Percentiles rank a stretch among this genome's conserved stretches.
Evolutionary conservation across 2,797 vertebrate species (phyloP).

Genomic region (Gouania willdenowi): DNA sequence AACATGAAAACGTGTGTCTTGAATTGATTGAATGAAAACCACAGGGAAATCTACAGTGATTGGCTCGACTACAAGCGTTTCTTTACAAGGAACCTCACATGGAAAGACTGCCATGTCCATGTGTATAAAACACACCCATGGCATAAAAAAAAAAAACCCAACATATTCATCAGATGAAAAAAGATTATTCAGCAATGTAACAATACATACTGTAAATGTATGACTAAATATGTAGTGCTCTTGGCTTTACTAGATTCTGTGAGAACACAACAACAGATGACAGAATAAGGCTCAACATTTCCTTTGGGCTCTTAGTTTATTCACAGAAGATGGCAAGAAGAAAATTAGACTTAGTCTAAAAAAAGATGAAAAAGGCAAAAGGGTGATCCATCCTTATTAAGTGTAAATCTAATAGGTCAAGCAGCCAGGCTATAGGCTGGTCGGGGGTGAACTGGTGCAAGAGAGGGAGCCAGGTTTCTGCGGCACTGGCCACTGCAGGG

Average conservation of each 20-base stretch:
- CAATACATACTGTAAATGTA: too few species aligned
- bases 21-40: too few species aligned
- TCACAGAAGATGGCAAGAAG: slow-evolving; percentile 20
- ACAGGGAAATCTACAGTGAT: too few species aligned
- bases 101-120: too few species aligned
- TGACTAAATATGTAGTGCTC: too few species aligned
- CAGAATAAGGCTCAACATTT: slow-evolving; percentile 19
- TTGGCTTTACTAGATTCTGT: slow-evolving; percentile 4
- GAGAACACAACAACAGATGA: slow-evolving; percentile 14
- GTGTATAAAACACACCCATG: too few species aligned
- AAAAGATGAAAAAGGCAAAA: slow-evolving; percentile 22
- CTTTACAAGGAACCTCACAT: too few species aligned
- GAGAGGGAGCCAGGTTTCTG: slow-evolving; percentile 11
- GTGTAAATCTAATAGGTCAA: slow-evolving; percentile 45
- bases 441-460: slow-evolving; percentile 15
- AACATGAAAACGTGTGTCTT: too few species aligned
- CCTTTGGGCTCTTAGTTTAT: slow-evolving; percentile 31
- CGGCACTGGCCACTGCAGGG: background rate
- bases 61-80: too few species aligned
- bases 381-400: slow-evolving; percentile 59
- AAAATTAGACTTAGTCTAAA: slow-evolving; percentile 29
- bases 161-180: too few species aligned
- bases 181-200: too few species aligned
- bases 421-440: slow-evolving; percentile 27
- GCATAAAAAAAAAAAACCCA: too few species aligned